Conservation (phyloP, 2,797 vertebrate genomes). For the Petrocephalus sullivani region DNA sequence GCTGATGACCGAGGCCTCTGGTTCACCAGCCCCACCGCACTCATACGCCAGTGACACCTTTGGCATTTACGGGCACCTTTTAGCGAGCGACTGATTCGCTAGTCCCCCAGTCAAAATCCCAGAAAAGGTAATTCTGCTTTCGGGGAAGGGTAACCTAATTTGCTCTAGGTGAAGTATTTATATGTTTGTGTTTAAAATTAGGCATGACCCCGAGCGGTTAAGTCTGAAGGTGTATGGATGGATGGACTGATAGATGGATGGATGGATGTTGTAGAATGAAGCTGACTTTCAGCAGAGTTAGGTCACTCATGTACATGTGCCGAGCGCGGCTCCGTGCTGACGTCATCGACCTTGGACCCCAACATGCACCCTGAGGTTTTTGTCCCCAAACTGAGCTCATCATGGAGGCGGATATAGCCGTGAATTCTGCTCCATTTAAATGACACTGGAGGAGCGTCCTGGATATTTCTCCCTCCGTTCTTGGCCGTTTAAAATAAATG, state of each 20-base stretch:
- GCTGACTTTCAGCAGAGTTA: background rate
- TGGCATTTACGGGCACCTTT: background rate
- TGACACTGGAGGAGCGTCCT: background rate
- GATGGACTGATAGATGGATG: background rate
- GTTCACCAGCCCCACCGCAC: background rate
- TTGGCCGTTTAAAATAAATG: constrained; percentile 17
- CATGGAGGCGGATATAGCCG: too few relatives aligned
- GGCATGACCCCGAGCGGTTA: background rate
- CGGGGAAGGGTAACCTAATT: background rate
- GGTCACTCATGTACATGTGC: background rate
- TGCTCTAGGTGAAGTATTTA: background rate
- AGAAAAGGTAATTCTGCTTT: background rate
- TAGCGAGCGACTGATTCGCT: background rate
- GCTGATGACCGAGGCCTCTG: background rate
- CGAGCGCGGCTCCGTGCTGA: background rate
- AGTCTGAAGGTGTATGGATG: background rate
- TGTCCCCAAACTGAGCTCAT: background rate
- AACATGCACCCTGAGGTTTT: background rate
- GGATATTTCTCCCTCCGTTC: background rate
- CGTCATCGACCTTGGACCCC: background rate
- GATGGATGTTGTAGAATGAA: background rate
- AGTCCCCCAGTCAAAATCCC: background rate
- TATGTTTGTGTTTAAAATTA: background rate
- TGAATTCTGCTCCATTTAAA: constrained; percentile 7
- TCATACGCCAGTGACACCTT: background rate